Base-by-base conservation (phyloP, 2,888 invertebrate genomes). In the Dryobotodes eremita region DNA sequence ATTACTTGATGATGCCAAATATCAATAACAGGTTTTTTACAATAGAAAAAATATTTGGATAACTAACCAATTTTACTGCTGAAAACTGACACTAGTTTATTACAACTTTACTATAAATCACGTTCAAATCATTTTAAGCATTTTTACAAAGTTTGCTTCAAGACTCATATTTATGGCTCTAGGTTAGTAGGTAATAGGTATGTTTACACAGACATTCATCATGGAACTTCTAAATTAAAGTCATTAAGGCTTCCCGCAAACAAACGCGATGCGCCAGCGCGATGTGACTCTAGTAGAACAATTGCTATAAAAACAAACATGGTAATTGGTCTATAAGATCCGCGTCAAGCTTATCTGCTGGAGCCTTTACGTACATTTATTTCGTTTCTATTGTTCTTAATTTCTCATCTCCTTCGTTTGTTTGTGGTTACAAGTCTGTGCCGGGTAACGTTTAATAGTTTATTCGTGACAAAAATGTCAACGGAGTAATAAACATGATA, bases 361-460 rank as follows among this genome's bases (percentile, higher is more conserved):
- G 31, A 3, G 31, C 31, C 31, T 36, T n/a, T n/a, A 75, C 62
- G 65, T 75, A 26, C 48, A 64, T 71, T 62, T 86, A 74, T 76
- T 73, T 55, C 61, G 57, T 59, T 71, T 65, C 48, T 65, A 77
- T 85, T 86, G 74, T 86, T 84, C 71, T 71, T 76, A 76, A 72
- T 71, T 79, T 86, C 84, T 65, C 87, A 83, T 76, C 61, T 74
- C 57, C 26, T 53, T 20, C 55, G n/a, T 31, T 79, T 83, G 75
- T 36, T 80, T 86, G 75, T 73, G 71, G 79, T 86, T 73, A 73
- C 78, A 68, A 75, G 36, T 53, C 66, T 83, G 71, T 86, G 83
- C 86, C 79, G 87, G 87, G 84, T 86, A 83, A 68, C 64, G 72
- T 83, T 69, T 69, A 65, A 72, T 65, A 36, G 64, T 77, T 70